phyloP scores from a whole-genome alignment of 1,140 invertebrate genomes.

The Manduca sexta region DNA sequence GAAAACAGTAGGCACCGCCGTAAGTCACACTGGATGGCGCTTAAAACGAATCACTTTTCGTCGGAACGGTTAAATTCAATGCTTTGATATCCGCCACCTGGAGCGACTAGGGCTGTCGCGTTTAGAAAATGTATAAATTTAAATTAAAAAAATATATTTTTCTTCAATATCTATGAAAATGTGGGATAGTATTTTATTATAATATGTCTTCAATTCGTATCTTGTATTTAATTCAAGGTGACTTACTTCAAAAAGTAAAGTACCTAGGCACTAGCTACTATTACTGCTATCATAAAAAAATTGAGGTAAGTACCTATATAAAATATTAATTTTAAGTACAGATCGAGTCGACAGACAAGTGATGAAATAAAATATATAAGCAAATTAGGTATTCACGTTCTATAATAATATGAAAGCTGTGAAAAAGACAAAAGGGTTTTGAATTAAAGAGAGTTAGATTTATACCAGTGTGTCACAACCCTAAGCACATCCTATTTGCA shows the following conservation, averaged over 20 bases:
- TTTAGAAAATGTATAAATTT: background rate
- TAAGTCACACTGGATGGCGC: conserved; percentile 59
- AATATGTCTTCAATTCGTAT: no score
- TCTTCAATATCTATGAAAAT: no score
- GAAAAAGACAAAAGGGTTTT: no score
- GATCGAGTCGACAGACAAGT: background rate
- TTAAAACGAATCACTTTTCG: conserved; percentile 60
- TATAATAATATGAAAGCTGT: no score
- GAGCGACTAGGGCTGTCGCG: conserved; percentile 39
- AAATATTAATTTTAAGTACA: background rate
- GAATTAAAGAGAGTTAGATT: background rate
- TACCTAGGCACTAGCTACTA: no score
- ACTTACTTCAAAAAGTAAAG: no score
- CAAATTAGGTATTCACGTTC: background rate
- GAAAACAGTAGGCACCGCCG: conserved; percentile 50
- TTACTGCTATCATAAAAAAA: no score
- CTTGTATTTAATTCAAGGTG: no score
- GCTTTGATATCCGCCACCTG: conserved; percentile 60
- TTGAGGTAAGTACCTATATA: no score
- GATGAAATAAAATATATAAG: background rate
- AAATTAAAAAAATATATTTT: no score
- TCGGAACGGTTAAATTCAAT: conserved; percentile 49
- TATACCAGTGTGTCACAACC: conserved; percentile 20
- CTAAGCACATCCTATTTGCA: conserved; percentile 55
- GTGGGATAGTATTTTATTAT: no score